These are phyloP conservation scores for Acanthococcus lagerstroemiae DNA, from an alignment of 2,888 invertebrate genomes.

Conservation along the genomic window DNA sequence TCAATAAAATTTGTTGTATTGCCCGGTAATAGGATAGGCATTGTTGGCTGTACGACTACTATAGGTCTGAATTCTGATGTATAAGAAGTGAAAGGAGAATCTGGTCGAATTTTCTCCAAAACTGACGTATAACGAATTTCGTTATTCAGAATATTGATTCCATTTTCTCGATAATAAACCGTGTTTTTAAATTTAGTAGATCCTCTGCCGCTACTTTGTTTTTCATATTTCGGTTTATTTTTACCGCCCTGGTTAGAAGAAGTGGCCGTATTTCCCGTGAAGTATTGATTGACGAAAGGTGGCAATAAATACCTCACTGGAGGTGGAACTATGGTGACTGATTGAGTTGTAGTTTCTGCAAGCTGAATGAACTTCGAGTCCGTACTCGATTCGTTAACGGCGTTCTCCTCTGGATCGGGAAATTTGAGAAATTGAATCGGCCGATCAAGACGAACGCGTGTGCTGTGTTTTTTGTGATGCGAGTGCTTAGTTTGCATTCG, in stretches of 20 bases:
- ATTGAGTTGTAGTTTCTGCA: not conserved
- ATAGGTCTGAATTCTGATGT: slow-evolving; percentile 2
- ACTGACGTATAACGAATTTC: no score
- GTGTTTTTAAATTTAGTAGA: slow-evolving; percentile 22
- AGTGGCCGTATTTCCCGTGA: not conserved
- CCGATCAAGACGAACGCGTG: slow-evolving; percentile 33
- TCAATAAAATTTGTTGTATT: no score
- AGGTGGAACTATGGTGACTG: not conserved
- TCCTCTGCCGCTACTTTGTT: not conserved
- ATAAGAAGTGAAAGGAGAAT: not conserved
- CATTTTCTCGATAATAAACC: slow-evolving; percentile 5
- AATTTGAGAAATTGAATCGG: slow-evolving; percentile 32
- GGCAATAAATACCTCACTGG: slow-evolving; percentile 17
- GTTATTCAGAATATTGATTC: no score
- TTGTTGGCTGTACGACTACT: slow-evolving; percentile 11
- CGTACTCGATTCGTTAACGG: not conserved
- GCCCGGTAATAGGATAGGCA: no score
- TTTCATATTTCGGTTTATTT: not conserved
- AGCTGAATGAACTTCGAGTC: no score
- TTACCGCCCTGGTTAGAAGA: not conserved
- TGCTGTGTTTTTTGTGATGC: slow-evolving; percentile 35
- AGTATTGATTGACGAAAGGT: not conserved
- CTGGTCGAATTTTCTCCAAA: not conserved
- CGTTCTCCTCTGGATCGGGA: not conserved
- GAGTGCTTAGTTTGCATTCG: not conserved